Evolutionary conservation across 2,113 vertebrate genomes (phyloP).

Genomic region (Rhynchomys soricoides): DNA sequence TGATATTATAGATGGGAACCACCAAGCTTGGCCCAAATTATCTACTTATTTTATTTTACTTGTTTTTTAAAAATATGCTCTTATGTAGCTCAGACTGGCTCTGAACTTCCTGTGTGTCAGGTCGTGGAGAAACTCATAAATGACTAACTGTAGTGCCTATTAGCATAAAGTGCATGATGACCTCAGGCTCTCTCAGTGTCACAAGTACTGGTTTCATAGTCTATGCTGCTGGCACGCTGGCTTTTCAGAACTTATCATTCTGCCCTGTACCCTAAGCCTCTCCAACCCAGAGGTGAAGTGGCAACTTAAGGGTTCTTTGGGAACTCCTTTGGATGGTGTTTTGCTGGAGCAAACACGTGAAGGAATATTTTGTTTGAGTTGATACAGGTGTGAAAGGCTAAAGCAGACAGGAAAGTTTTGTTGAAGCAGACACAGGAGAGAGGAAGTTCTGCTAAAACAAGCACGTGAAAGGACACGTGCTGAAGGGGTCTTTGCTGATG

Average conservation of each 20-base stretch:
- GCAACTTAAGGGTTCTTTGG: too few relatives aligned
- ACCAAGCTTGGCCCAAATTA: not conserved
- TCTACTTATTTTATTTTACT: not conserved
- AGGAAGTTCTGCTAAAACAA: too few relatives aligned
- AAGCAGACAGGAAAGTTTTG: too few relatives aligned
- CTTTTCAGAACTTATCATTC: not conserved
- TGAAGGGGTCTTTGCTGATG: too few relatives aligned
- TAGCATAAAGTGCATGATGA: not conserved
- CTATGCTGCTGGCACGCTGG: not conserved
- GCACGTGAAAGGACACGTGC: too few relatives aligned
- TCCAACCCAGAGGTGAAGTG: not conserved
- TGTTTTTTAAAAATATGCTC: not conserved
- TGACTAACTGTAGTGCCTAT: not conserved
- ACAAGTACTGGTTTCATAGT: too few relatives aligned
- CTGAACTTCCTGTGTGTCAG: not conserved
- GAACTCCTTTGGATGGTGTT: too few relatives aligned
- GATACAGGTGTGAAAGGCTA: too few relatives aligned
- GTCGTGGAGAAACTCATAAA: not conserved
- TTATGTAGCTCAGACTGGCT: not conserved
- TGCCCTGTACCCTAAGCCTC: not conserved
- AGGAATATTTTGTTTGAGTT: too few relatives aligned
- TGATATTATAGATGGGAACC: not conserved
- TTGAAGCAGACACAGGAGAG: too few relatives aligned
- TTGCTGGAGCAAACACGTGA: too few relatives aligned
- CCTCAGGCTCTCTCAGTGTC: not conserved